Base-by-base conservation (phyloP, 2,113 vertebrate genomes). In the Ancistrus triradiatus region DNA sequence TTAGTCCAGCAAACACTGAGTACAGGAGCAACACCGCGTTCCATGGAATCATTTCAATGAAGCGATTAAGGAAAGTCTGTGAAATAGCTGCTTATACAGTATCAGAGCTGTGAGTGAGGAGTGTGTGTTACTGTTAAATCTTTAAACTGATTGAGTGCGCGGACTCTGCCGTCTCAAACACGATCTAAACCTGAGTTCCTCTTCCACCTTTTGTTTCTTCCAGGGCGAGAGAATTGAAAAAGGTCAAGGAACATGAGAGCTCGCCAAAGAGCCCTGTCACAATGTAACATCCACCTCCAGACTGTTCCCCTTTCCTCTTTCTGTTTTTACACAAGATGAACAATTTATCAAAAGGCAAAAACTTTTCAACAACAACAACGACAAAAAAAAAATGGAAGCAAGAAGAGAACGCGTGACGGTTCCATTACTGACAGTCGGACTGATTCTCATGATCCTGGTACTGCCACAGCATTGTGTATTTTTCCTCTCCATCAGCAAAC, bases 181-280 rank as follows among this genome's bases (percentile, higher is more conserved):
- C 19, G 35, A 4, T 28, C 48, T 73, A 58, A 68, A 53, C 14
- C 2, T 6, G 7, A 35, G 7, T 64, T 27, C 66, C 47, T 75
- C 55, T 78, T 55, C 73, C 63, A 10, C 78, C 85, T 83, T 82
- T 84, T 78, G 65, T 80, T 81, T 55, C 47, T 85, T 87, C 69
- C 90, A 98, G 95, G 94, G 95, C 83, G 93, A 97, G 90, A 95
- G 94, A 97, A 92, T 94, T 95, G 94, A 95, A 88, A 97, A 97
- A 89, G 95, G 94, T 89, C 94, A 97, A 92, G 94, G 95, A 90
- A 97, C 95, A 88, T 98, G 95, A 98, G 93, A 91, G 87, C 76
- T 83, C 80, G 76, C 86, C 89, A 86, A 88, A 91, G 88, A 90
- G 87, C 89, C 91, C 91, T 87, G 86, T 95, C 92, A 92, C 91